These are phyloP conservation scores for Pseudomyrmex gracilis DNA, from an alignment of 1,140 invertebrate species.

Conservation along the genomic window DNA sequence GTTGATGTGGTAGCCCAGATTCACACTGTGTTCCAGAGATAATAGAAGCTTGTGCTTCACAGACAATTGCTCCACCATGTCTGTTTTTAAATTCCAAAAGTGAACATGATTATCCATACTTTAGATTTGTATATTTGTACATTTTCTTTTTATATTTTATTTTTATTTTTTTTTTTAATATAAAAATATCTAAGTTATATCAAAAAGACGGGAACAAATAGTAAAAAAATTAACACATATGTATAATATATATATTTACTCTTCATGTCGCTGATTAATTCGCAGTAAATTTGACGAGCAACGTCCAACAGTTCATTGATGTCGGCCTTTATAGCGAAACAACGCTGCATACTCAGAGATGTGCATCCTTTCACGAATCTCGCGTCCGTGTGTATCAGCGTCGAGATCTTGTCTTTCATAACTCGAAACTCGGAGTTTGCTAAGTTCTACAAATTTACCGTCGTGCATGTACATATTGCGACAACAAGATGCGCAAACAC, in stretches of 20 bases:
- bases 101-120: too few species aligned
- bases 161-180: too few species aligned
- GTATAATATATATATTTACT: slow-evolving; percentile 82
- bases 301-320: slow-evolving; percentile 92
- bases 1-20: slow-evolving; percentile 92
- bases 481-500: not conserved
- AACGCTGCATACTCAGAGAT: slow-evolving; percentile 90
- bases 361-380: slow-evolving; percentile 89
- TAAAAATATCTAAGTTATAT: too few species aligned
- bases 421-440: slow-evolving; percentile 85
- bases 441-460: slow-evolving; percentile 77
- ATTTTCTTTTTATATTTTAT: too few species aligned
- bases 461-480: not conserved
- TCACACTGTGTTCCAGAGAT: slow-evolving; percentile 88
- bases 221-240: too few species aligned
- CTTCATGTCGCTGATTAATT: slow-evolving; percentile 92
- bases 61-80: slow-evolving; percentile 88
- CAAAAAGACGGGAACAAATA: too few species aligned
- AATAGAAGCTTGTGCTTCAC: slow-evolving; percentile 89
- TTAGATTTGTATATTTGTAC: too few species aligned
- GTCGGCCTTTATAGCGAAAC: slow-evolving; percentile 93
- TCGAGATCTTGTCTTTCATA: slow-evolving; percentile 88
- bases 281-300: slow-evolving; percentile 91
- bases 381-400: slow-evolving; percentile 91
- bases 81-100: slow-evolving; percentile 78